Percentiles rank a stretch among this genome's conserved stretches.
phyloP scores from a whole-genome alignment of 2,113 vertebrate genomes.

The Entosphenus tridentatus region DNA sequence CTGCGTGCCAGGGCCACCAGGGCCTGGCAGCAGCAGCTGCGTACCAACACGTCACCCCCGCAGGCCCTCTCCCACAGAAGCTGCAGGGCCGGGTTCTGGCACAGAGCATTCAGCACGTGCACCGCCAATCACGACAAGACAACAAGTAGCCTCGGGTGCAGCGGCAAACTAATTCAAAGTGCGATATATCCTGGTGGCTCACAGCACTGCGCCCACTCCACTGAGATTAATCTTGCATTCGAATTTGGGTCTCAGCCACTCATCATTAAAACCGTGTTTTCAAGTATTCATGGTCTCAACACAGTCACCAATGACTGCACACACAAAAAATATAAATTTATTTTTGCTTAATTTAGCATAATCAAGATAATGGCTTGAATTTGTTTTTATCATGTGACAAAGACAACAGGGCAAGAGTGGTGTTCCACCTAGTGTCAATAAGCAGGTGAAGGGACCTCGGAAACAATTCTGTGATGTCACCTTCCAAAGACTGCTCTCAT shows the following conservation, averaged over 20 bases:
- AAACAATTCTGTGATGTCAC: no score
- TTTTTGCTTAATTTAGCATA: no score
- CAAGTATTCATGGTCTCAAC: no score
- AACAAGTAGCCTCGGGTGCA: background rate
- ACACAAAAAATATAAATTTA: no score
- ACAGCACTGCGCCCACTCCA: slow-evolving; percentile 5
- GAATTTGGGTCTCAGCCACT: background rate
- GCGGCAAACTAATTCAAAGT: slow-evolving; percentile 6
- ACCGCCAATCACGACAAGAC: slow-evolving; percentile 6
- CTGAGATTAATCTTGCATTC: background rate
- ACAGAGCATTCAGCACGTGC: slow-evolving; percentile 8
- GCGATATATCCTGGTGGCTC: slow-evolving; percentile 2
- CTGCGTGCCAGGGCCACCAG: slow-evolving; percentile 57
- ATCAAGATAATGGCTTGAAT: no score
- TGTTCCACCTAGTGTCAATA: no score
- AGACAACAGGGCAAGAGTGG: no score
- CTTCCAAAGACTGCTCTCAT: no score
- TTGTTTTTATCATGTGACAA: no score
- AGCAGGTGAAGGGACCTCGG: no score
- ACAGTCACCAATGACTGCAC: no score
- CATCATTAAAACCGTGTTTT: background rate
- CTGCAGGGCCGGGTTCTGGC: slow-evolving; percentile 49
- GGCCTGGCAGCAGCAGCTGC: slow-evolving; percentile 50
- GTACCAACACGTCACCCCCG: slow-evolving; percentile 33
- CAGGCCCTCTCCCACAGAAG: slow-evolving; percentile 73